These are phyloP conservation scores for Florisuga fusca DNA, from an alignment of 2,797 vertebrate genomes.

Conservation along the genomic window DNA sequence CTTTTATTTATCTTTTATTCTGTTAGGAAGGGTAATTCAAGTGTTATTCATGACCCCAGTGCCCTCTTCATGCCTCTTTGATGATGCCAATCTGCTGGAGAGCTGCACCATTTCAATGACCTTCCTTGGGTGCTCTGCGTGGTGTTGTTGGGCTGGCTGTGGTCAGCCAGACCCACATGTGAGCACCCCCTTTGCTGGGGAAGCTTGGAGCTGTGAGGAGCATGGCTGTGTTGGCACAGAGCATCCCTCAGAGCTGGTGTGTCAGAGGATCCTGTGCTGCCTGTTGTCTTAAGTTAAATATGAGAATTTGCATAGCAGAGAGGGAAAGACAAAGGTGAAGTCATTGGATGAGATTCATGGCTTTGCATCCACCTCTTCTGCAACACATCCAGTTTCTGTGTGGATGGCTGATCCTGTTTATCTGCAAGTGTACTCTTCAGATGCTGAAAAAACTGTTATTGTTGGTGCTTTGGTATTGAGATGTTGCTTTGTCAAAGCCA, in stretches of 20 bases:
- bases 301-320: fast-evolving
- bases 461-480: background rate
- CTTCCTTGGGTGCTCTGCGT: background rate
- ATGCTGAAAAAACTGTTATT: background rate
- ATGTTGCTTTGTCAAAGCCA: background rate
- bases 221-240: fast-evolving
- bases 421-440: background rate
- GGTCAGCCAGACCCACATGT: fast-evolving
- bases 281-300: background rate
- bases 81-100: background rate
- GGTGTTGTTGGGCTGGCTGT: background rate
- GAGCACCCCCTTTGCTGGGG: background rate
- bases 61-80: background rate
- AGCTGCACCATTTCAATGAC: background rate
- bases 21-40: background rate
- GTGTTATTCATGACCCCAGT: background rate
- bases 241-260: background rate
- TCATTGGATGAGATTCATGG: background rate
- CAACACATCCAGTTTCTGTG: background rate
- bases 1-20: background rate
- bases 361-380: background rate
- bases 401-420: background rate
- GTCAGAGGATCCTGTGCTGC: background rate
- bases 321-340: background rate
- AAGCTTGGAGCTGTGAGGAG: background rate